phyloP scores from a whole-genome alignment of 1,140 invertebrate genomes.

The Panagrolaimus sp. region DNA sequence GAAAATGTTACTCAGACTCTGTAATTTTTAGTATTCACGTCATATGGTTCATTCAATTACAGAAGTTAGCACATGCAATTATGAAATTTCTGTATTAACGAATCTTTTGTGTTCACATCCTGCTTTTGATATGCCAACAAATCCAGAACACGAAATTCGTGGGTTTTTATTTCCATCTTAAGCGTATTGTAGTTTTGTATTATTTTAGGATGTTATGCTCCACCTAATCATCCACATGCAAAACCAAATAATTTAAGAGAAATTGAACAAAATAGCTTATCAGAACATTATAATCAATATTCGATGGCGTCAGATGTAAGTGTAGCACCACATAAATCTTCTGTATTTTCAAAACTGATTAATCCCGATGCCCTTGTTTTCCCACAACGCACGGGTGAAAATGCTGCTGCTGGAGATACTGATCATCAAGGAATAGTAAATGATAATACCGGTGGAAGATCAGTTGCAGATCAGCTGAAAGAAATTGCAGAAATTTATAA shows the following conservation, averaged over 20 bases:
- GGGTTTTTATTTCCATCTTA: not conserved
- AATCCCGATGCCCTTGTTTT: not conserved
- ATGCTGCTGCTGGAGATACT: not conserved
- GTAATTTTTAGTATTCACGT: not conserved
- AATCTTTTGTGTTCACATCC: conserved; percentile 8
- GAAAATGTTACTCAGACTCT: too few relatives aligned
- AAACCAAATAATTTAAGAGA: not conserved
- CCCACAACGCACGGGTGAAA: not conserved
- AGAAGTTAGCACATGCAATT: conserved; percentile 15
- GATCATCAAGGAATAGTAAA: too few relatives aligned
- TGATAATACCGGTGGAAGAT: not conserved
- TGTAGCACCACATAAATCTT: not conserved
- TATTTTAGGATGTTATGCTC: not conserved
- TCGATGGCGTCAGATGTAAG: not conserved
- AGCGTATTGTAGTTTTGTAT: too few relatives aligned
- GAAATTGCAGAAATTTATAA: not conserved
- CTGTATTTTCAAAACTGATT: not conserved
- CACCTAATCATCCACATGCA: not conserved
- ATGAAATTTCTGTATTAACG: conserved; percentile 5
- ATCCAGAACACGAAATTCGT: conserved; percentile 1
- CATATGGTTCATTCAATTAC: conserved; percentile 7
- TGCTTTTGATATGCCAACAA: not conserved
- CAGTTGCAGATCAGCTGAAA: not conserved
- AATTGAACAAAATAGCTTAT: not conserved
- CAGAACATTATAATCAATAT: not conserved